phyloP scores from a whole-genome alignment of 2,797 vertebrate species.

The Lemur catta region DNA sequence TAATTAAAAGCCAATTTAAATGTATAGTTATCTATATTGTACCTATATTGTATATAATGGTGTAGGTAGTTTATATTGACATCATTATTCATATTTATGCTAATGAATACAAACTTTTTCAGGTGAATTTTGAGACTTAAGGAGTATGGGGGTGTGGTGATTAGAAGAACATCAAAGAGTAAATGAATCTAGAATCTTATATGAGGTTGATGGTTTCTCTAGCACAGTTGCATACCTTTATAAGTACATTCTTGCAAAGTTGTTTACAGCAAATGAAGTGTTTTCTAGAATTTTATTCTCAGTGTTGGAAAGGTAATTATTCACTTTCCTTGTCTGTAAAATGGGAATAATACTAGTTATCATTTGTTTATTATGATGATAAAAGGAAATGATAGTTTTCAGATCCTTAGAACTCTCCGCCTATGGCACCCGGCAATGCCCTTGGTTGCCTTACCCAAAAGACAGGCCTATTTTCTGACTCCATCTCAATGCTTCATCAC shows the following conservation, averaged over 20 bases:
- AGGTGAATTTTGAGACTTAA: background rate
- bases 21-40: background rate
- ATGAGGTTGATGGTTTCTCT: background rate
- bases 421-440: background rate
- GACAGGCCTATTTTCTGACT: background rate
- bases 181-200: background rate
- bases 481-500: background rate
- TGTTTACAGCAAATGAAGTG: background rate
- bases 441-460: background rate
- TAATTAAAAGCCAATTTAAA: background rate
- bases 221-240: background rate
- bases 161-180: background rate
- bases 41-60: background rate
- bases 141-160: background rate
- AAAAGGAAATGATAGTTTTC: background rate
- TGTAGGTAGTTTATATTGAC: background rate
- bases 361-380: background rate
- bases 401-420: background rate
- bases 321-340: background rate
- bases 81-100: background rate
- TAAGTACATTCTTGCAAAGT: background rate
- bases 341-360: background rate
- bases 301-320: background rate
- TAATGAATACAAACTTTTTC: background rate
- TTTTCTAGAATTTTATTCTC: slow-evolving; percentile 5